Base-by-base conservation (phyloP, 2,888 invertebrate species). In the Eupithecia tripunctaria region DNA sequence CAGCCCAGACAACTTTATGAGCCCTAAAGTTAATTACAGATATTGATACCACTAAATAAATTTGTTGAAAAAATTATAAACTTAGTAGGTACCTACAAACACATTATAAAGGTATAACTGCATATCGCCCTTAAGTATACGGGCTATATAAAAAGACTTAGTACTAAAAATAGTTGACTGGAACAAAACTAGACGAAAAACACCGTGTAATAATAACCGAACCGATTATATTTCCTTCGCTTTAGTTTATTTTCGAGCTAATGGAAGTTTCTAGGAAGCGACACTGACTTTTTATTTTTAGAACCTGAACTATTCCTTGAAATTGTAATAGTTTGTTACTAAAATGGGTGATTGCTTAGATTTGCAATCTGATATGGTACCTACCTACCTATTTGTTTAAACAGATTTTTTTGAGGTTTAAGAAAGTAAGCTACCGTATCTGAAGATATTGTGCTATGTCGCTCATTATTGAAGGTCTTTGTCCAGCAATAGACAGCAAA, bases 221-320 rank as follows among this genome's bases (percentile, higher is more conserved):
- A 38, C 38, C 38, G 64, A 64, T 64, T 66, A 72, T 47, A 62
- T 63, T 67, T 67, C 41, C 73, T 60, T 60, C 38, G 43, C 63
- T 67, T 64, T 60, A 38, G 67, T 70, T 65, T 51, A 18, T 63
- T 71, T 68, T 68, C 32, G 25, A 67, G 29, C 70, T 68, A 62
- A 71, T 71, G 64, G 59, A 7, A 38, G 27, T 68, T 74, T 71
- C 74, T 51, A 15, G 65, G 71, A 71, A 74, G 47, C 29, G 63
- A 14, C 64, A 64, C 38, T 21, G 63, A 18, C 27, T 56, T 56
- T 56, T 25, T 56, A 56, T 38, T 64, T 64, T 64, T 64, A 64
- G 38, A 64, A 41, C 25, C 14, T 15, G 38, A 32, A 14, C 21
- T n/a, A 36, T 63, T 64, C 38, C 6, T 21, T 12, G 64, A 64